A percentile compares a stretch with the other conserved stretches of the same genome.
phyloP scores from a whole-genome alignment of 2,113 vertebrate genomes.

The Dipodomys stephensi region DNA sequence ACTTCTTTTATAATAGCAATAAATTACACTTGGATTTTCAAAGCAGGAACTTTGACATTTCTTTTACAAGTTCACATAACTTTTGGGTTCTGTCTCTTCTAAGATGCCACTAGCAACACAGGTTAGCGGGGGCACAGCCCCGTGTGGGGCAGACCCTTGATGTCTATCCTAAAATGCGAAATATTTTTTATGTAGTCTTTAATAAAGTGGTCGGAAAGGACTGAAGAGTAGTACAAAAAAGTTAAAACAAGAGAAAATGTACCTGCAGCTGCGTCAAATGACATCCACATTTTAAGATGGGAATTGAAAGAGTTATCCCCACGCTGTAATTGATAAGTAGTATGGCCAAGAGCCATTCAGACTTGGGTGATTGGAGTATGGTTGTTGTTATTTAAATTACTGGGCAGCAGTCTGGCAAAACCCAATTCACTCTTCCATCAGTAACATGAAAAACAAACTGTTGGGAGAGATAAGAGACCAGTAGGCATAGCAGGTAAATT shows the following conservation, averaged over 20 bases:
- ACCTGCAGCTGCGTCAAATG: neutral
- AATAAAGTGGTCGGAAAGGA: conserved; percentile 6
- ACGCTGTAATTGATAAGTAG: neutral
- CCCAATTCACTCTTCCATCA: conserved; percentile 22
- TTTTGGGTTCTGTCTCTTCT: conserved; percentile 45
- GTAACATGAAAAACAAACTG: neutral
- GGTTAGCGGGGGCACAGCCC: too few relatives aligned
- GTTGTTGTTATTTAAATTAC: neutral
- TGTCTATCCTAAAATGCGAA: conserved; percentile 25
- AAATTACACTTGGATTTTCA: conserved; percentile 65
- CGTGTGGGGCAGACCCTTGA: neutral
- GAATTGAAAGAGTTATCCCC: conserved; percentile 7
- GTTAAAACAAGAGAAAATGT: neutral
- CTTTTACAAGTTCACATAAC: conserved; percentile 66
- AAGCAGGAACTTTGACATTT: conserved; percentile 63
- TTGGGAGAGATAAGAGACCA: neutral
- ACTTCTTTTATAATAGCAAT: conserved; percentile 61
- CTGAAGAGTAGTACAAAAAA: neutral
- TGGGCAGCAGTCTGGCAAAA: conserved; percentile 21
- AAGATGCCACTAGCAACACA: neutral
- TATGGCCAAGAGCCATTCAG: neutral
- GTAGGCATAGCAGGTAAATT: neutral
- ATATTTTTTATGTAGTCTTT: conserved; percentile 11
- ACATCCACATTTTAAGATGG: neutral
- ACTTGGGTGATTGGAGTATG: neutral